Conservation (phyloP, 2,113 vertebrate species). For the Hippopotamus amphibius region DNA sequence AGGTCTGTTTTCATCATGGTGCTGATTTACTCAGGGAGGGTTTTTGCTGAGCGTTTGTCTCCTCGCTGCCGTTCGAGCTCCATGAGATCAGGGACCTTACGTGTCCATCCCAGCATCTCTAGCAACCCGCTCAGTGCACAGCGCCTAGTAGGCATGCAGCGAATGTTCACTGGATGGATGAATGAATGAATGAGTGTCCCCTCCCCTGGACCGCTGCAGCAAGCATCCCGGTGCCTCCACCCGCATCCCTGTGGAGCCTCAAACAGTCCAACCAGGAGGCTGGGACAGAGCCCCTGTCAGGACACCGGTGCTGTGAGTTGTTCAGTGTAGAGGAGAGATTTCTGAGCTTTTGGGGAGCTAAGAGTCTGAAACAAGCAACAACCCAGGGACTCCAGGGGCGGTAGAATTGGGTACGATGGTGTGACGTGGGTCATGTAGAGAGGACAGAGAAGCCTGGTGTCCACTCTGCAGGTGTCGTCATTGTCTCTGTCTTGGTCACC, state of each 20-base stretch:
- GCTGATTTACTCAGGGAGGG: background rate
- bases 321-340: background rate
- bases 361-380: background rate
- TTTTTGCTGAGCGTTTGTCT: background rate
- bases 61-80: background rate
- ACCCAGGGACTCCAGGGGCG: background rate
- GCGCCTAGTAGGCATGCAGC: background rate
- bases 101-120: background rate
- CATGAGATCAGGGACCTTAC: background rate
- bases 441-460: background rate
- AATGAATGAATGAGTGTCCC: background rate
- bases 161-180: background rate
- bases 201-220: background rate
- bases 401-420: background rate
- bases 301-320: fast-evolving
- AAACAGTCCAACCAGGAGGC: background rate
- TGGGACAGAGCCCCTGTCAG: background rate
- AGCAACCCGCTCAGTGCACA: background rate
- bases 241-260: no score
- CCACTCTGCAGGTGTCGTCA: background rate
- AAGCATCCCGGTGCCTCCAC: background rate
- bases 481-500: background rate
- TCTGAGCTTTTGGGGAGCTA: background rate
- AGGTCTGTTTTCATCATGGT: background rate
- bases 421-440: background rate